phyloP scores from a whole-genome alignment of 2,888 invertebrate species.

The Melanotus villosus region DNA sequence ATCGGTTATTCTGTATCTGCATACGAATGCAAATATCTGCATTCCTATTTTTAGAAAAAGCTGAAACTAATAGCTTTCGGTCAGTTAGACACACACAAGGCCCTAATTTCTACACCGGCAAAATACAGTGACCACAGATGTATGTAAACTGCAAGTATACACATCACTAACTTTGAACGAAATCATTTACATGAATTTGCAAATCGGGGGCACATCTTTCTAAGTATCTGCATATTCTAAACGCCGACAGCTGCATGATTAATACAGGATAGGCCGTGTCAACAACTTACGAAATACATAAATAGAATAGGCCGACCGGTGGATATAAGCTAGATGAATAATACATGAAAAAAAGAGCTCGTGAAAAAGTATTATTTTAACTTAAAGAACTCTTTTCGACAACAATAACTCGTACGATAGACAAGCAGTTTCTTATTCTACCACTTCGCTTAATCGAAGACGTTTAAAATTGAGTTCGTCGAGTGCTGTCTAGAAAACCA shows the following conservation, averaged over 20 bases:
- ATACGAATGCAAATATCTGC: too few relatives aligned
- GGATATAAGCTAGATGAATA: not conserved
- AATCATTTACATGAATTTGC: conserved; percentile 36
- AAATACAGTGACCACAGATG: not conserved
- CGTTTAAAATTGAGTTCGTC: not conserved
- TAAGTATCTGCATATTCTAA: conserved; percentile 29
- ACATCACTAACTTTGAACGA: conserved; percentile 22
- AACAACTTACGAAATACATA: conserved; percentile 6
- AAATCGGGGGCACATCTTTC: conserved; percentile 23
- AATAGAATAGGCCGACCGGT: not conserved
- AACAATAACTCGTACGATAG: not conserved
- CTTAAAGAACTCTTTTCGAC: not conserved
- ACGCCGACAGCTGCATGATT: conserved; percentile 28
- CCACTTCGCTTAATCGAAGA: not conserved
- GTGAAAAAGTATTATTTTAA: not conserved
- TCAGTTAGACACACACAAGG: too few relatives aligned
- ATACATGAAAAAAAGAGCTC: not conserved
- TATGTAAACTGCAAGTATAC: conserved; percentile 16
- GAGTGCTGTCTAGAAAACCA: not conserved
- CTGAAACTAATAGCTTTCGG: too few relatives aligned
- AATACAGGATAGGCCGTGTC: conserved; percentile 3
- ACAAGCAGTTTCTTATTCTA: too few relatives aligned
- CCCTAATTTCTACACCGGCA: too few relatives aligned
- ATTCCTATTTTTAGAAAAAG: too few relatives aligned
- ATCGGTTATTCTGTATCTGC: too few relatives aligned